Base-by-base conservation (phyloP, 2,797 vertebrate species). In the Erithacus rubecula region DNA sequence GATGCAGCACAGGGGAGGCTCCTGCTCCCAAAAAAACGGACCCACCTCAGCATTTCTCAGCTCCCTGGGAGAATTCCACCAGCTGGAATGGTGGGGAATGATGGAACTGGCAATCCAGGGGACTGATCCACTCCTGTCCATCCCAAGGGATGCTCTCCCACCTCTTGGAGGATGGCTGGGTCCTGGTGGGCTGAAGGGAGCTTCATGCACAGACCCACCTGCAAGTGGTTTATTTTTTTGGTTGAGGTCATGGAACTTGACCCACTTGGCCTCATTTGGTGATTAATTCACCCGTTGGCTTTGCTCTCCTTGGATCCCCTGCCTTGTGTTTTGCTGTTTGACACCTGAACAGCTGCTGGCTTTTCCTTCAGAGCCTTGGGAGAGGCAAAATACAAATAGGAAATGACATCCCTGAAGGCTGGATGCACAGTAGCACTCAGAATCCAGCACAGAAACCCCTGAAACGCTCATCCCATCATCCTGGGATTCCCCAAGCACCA, bases 401-500 rank as follows among this genome's bases (percentile, higher is more conserved):
- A 77, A 63, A 46, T 4, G 15, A 0, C 12, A 16, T 23, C n/a
- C 43, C 34, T 3, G 8, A n/a, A 26, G 36, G 10, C 0, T 71
- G 75, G 53, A 17, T 41, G 24, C n/a, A 7, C 76, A 13, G 76
- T 23, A 89, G 72, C 43, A 36, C 39, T 26, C 1, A 18, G 65
- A 75, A 44, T n/a, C 65, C 56, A 36, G 72, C 55, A 23, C 75
- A 68, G 60, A 22, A 74, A 59, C 36, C 64, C 68, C 43, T 34
- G 3, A 7, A n/a, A 30, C n/a, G 3, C 39, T 19, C 7, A 0
- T 30, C 78, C 60, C 1, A 2, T 14, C 24, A 81, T 59, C 51
- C 78, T 2, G 0, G 55, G 71, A 41, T 37, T 92, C 76, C 39
- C 81, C 27, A 6, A 58, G 78, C 95, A 55, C 93, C 88, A 26